Percentiles rank a stretch among this genome's conserved stretches.
Conservation (phyloP, 2,113 vertebrate genomes). For the Hyla sarda region DNA sequence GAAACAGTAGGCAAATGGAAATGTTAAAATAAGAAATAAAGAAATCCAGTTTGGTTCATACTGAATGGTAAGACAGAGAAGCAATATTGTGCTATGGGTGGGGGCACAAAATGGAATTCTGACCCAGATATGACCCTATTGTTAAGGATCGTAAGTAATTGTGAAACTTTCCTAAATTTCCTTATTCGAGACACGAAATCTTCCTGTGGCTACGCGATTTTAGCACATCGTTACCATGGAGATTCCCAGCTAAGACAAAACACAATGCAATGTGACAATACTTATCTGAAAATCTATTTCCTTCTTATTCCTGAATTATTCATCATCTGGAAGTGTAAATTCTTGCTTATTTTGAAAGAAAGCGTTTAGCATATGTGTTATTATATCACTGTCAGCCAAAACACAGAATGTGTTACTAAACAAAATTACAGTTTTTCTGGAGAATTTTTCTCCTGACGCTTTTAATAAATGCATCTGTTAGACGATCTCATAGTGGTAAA, state of each 20-base stretch:
- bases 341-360: background rate
- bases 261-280: background rate
- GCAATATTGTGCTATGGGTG: background rate
- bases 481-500: background rate
- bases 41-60: no score
- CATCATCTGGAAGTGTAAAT: background rate
- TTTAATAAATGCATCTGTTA: background rate
- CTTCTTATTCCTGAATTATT: constrained; percentile 4
- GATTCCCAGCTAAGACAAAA: constrained; percentile 19
- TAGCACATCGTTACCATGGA: constrained; percentile 18
- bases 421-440: background rate
- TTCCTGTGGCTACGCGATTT: constrained; percentile 28
- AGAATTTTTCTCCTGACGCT: background rate
- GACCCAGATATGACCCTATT: background rate
- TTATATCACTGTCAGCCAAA: background rate
- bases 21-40: no score
- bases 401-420: background rate
- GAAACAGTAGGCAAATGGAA: no score
- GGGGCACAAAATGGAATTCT: background rate
- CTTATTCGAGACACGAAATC: constrained; percentile 39
- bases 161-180: constrained; percentile 15
- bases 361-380: background rate
- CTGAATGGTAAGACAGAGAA: background rate
- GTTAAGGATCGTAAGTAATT: background rate
- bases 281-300: background rate